Conservation (phyloP, 53 echinoderm and acorn worm genomes). For the Holothuria scabra region DNA sequence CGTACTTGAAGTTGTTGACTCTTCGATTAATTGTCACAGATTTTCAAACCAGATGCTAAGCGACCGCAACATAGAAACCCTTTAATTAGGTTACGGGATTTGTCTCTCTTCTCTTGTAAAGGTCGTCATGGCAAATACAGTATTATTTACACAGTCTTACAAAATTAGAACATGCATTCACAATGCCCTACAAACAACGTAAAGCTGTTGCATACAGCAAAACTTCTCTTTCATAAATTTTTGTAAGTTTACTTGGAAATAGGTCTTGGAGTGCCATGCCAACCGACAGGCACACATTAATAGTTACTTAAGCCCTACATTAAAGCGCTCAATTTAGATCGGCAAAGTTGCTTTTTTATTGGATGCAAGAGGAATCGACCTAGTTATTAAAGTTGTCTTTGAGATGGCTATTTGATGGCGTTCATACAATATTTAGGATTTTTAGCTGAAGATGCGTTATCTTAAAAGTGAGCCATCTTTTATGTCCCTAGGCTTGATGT, state of each 20-base stretch:
- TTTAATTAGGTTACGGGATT: constrained; percentile 42
- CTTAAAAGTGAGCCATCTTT: constrained; percentile 35
- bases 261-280: constrained; percentile 1
- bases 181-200: constrained; percentile 30
- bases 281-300: constrained; percentile 21
- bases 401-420: constrained; percentile 21
- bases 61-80: too few species aligned
- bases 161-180: constrained; percentile 43
- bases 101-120: constrained; percentile 4
- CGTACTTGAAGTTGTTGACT: too few species aligned
- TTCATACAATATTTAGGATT: constrained; percentile 46
- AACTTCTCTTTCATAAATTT: constrained; percentile 3
- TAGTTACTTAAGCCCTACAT: constrained; percentile 23
- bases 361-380: constrained; percentile 38
- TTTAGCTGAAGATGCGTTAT: not conserved
- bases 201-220: not conserved
- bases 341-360: not conserved
- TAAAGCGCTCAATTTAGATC: constrained; percentile 36
- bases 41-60: too few species aligned
- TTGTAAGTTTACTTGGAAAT: constrained; percentile 16
- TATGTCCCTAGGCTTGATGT: constrained; percentile 35
- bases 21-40: too few species aligned
- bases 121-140: constrained; percentile 37
- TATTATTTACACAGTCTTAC: not conserved
- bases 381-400: constrained; percentile 43